phyloP scores from a whole-genome alignment of 2,113 vertebrate species.

The Gobius niger region DNA sequence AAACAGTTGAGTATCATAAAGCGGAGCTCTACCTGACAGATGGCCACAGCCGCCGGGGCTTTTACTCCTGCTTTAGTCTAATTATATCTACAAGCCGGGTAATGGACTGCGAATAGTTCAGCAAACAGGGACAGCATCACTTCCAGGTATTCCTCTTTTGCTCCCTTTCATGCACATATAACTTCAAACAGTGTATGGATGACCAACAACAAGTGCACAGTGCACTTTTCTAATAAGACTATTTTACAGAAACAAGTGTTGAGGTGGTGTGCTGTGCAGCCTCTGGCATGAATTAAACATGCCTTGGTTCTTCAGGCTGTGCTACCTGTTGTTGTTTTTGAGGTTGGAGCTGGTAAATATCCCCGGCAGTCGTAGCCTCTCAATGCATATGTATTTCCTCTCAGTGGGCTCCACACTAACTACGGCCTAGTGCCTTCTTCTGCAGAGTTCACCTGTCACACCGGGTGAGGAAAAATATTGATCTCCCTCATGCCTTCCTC shows the following conservation, averaged over 20 bases:
- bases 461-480: slow-evolving; percentile 61
- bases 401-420: slow-evolving; percentile 55
- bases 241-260: slow-evolving; percentile 51
- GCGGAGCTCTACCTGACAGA: slow-evolving; percentile 64
- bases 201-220: slow-evolving; percentile 22
- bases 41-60: slow-evolving; percentile 54
- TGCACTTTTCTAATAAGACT: slow-evolving; percentile 48
- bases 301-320: slow-evolving; percentile 54
- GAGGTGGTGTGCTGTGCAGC: slow-evolving; percentile 34
- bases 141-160: slow-evolving; percentile 44
- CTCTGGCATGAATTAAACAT: slow-evolving; percentile 73
- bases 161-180: slow-evolving; percentile 17
- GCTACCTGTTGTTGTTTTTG: slow-evolving; percentile 70
- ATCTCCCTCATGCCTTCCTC: slow-evolving; percentile 50
- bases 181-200: slow-evolving; percentile 37
- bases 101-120: slow-evolving; percentile 70
- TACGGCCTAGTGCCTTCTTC: slow-evolving; percentile 55
- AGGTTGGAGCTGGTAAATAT: slow-evolving; percentile 66
- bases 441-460: slow-evolving; percentile 60
- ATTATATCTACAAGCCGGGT: slow-evolving; percentile 70
- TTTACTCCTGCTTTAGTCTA: slow-evolving; percentile 64
- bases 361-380: slow-evolving; percentile 45
- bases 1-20: slow-evolving; percentile 44
- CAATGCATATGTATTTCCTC: slow-evolving; percentile 67
- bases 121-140: slow-evolving; percentile 53